These are phyloP conservation scores for Cantharis rufa DNA, from an alignment of 2,888 invertebrate species.

Conservation along the genomic window DNA sequence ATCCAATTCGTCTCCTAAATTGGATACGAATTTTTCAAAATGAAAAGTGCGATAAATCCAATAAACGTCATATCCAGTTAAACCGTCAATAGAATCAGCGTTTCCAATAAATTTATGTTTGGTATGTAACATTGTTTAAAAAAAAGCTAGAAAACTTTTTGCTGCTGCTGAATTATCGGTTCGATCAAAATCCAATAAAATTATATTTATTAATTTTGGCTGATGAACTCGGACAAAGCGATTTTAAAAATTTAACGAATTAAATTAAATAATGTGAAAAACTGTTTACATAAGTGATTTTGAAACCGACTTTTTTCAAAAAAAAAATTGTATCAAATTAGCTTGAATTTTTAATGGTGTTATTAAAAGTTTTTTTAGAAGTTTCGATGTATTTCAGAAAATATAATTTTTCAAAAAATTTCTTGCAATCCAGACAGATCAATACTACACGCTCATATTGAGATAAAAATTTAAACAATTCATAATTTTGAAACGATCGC, in stretches of 20 bases:
- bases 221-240: not conserved
- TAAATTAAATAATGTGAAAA: no score
- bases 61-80: not conserved
- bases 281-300: no score
- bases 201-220: not conserved
- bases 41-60: not conserved
- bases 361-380: not conserved
- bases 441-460: not conserved
- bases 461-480: constrained; percentile 2
- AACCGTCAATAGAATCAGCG: not conserved
- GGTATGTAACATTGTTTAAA: not conserved
- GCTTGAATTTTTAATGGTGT: no score
- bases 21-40: not conserved
- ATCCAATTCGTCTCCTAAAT: not conserved
- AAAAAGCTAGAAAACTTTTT: not conserved
- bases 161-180: not conserved
- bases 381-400: not conserved
- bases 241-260: not conserved
- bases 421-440: not conserved
- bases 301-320: no score
- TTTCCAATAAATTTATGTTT: not conserved
- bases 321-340: no score
- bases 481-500: not conserved
- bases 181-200: not conserved
- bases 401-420: not conserved